Evolutionary conservation across 2,113 vertebrate genomes (phyloP).

Genomic region (Dicaeum eximium): DNA sequence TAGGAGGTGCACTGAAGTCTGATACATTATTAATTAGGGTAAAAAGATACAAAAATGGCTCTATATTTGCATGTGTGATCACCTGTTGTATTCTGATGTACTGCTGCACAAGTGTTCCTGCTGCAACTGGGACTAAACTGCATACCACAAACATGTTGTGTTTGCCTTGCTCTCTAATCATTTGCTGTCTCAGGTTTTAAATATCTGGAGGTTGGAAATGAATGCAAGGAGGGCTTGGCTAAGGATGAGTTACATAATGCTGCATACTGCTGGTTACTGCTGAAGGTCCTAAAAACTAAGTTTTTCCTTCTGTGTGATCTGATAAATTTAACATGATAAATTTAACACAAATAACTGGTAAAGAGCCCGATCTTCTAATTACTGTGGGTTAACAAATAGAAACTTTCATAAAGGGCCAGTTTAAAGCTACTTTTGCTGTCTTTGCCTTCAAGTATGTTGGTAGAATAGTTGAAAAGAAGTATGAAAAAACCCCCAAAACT

Average conservation of each 20-base stretch:
- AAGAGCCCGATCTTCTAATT: neutral
- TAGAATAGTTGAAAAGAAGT: neutral
- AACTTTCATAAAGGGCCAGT: neutral
- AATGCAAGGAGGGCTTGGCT: neutral
- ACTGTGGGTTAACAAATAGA: neutral
- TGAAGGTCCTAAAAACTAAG: neutral
- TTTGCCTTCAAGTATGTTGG: neutral
- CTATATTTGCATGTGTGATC: neutral
- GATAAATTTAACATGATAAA: neutral
- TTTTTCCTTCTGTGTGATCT: neutral
- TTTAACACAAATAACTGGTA: neutral
- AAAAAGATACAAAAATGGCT: neutral
- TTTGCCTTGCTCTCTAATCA: neutral
- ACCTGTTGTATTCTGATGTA: neutral
- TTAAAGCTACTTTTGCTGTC: neutral
- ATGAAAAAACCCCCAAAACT: rapidly evolving
- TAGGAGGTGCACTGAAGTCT: neutral
- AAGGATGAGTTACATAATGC: neutral
- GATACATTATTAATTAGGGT: neutral
- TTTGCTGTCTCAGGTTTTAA: conserved; percentile 6
- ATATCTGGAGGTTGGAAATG: neutral
- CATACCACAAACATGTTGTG: neutral
- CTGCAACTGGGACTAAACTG: neutral
- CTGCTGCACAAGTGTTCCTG: neutral
- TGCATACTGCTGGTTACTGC: neutral